Evolutionary conservation across 1,140 invertebrate genomes (phyloP).

Genomic region (Lerema accius): DNA sequence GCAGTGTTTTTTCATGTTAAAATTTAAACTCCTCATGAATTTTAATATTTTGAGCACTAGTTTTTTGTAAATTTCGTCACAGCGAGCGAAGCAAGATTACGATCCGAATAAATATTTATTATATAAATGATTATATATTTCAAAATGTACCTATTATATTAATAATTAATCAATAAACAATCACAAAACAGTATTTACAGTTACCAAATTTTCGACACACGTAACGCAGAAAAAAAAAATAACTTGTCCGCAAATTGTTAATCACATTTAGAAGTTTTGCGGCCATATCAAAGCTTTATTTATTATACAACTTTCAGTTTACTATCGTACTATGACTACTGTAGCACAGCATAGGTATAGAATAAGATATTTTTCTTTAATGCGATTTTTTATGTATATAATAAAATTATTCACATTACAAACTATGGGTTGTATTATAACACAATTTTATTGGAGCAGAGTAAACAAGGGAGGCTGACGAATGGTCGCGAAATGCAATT

Average conservation of each 20-base stretch:
- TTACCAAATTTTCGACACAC: neutral
- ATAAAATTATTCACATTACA: neutral
- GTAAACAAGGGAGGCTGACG: constrained; percentile 4
- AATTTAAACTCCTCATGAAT: neutral
- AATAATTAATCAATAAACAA: too few species aligned
- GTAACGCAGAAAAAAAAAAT: neutral
- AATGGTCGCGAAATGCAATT: constrained; percentile 17
- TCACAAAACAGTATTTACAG: neutral
- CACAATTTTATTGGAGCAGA: constrained; percentile 7
- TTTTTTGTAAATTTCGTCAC: neutral
- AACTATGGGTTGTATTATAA: neutral
- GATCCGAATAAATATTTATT: too few species aligned
- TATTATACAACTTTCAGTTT: neutral
- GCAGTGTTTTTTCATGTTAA: neutral
- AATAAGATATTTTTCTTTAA: neutral
- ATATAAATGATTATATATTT: too few species aligned
- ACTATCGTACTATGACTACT: neutral
- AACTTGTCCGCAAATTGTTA: too few species aligned
- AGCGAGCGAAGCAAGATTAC: neutral
- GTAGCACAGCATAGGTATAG: neutral
- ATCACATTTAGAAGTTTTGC: neutral
- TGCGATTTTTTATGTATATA: neutral
- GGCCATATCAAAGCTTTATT: neutral
- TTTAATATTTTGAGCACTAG: neutral
- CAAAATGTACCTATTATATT: too few species aligned